Conservation (phyloP, 2,888 invertebrate species). For the Philonicus albiceps region DNA sequence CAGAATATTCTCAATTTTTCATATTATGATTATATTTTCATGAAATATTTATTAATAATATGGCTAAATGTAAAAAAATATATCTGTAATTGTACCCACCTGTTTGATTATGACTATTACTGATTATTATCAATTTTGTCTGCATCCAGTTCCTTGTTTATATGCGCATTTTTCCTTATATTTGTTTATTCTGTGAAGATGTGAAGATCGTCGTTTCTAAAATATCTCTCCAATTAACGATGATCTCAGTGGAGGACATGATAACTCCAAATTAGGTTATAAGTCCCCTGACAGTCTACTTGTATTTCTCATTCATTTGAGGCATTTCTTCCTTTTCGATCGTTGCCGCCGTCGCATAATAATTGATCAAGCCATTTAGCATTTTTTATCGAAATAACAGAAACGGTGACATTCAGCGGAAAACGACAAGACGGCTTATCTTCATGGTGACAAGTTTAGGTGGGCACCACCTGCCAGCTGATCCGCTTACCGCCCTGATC, state of each 20-base stretch:
- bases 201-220: not conserved
- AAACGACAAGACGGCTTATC: not conserved
- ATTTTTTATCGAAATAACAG: not conserved
- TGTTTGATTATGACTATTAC: not conserved
- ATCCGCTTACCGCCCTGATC: not conserved
- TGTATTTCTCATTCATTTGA: not conserved
- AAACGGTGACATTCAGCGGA: not conserved
- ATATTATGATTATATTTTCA: too few species aligned
- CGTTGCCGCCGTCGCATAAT: not conserved
- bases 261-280: not conserved
- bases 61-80: not conserved
- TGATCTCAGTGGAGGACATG: not conserved
- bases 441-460: not conserved
- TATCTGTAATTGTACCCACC: not conserved
- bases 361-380: not conserved
- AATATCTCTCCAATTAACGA: not conserved
- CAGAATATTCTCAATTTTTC: too few species aligned
- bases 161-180: not conserved
- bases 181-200: not conserved
- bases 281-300: not conserved
- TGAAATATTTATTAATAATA: too few species aligned
- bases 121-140: not conserved
- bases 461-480: conserved; percentile 22
- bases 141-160: not conserved
- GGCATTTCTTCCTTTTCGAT: not conserved